Evolutionary conservation across 2,888 invertebrate species (phyloP).

Genomic region (Ischnus inquisitorius): DNA sequence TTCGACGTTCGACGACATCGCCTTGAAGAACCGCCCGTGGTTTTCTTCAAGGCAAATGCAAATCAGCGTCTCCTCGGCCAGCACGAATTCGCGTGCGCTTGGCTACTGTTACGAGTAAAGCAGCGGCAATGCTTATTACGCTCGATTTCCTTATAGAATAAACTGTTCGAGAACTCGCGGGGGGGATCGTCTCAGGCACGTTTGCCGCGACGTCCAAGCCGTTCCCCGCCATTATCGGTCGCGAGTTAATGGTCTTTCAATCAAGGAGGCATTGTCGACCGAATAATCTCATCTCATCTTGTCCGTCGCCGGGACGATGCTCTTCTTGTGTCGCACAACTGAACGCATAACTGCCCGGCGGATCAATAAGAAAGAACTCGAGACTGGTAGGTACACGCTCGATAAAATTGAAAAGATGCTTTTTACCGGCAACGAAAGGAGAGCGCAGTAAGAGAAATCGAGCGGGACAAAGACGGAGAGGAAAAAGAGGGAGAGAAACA

Average conservation of each 20-base stretch:
- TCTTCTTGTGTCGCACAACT: not conserved
- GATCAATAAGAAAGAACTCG: constrained; percentile 9
- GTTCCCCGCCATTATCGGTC: constrained; percentile 30
- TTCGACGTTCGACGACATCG: constrained; percentile 25
- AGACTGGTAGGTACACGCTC: constrained; percentile 16
- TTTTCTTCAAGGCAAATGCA: constrained; percentile 49
- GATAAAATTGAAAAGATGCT: constrained; percentile 36
- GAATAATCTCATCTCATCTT: constrained; percentile 12
- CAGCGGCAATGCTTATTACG: constrained; percentile 56
- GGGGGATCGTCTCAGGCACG: constrained; percentile 47
- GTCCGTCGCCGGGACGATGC: constrained; percentile 4
- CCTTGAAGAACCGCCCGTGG: constrained; percentile 26
- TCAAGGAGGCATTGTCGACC: constrained; percentile 59
- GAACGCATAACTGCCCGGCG: constrained; percentile 13
- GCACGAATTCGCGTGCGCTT: constrained; percentile 48
- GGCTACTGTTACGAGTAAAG: constrained; percentile 17
- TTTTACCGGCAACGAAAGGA: not conserved
- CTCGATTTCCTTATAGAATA: constrained; percentile 56
- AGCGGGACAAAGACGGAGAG: not conserved
- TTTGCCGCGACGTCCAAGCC: constrained; percentile 31
- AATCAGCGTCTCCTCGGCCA: constrained; percentile 32
- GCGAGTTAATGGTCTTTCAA: constrained; percentile 49
- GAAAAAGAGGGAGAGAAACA: constrained; percentile 2
- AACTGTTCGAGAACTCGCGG: constrained; percentile 1
- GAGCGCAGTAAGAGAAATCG: constrained; percentile 1